Conservation (phyloP, 2,113 vertebrate genomes). For the Macquaria ambigua region DNA sequence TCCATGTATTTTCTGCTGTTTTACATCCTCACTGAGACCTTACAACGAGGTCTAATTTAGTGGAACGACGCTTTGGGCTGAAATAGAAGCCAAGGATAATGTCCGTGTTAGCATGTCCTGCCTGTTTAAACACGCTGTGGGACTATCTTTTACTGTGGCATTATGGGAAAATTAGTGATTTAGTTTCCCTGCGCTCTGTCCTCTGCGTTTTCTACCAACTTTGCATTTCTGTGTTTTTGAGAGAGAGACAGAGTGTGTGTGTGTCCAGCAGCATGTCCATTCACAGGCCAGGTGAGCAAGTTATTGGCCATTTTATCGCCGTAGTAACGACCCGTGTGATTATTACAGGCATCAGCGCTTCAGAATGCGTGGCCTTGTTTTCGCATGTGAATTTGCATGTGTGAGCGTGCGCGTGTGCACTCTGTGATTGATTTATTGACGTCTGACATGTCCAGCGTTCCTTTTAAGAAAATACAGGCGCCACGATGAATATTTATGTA, state of each 20-base stretch:
- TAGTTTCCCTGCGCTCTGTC: conserved; percentile 33
- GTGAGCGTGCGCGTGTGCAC: conserved; percentile 1
- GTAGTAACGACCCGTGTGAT: conserved; percentile 56
- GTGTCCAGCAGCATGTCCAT: conserved; percentile 47
- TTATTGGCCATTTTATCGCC: conserved; percentile 75
- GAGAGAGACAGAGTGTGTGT: neutral
- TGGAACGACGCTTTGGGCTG: conserved; percentile 52
- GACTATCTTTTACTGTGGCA: conserved; percentile 60
- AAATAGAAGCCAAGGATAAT: conserved; percentile 60
- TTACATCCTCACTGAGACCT: conserved; percentile 65
- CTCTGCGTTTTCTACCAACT: conserved; percentile 24
- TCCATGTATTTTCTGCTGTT: conserved; percentile 61
- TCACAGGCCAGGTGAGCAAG: conserved; percentile 70
- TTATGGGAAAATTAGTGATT: conserved; percentile 71
- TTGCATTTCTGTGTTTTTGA: conserved; percentile 31
- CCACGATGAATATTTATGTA: conserved; percentile 47
- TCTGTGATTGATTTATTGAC: conserved; percentile 56
- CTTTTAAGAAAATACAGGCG: conserved; percentile 33
- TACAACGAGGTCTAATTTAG: conserved; percentile 65
- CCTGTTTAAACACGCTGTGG: conserved; percentile 56
- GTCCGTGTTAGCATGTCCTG: conserved; percentile 55
- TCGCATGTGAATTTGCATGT: conserved; percentile 29
- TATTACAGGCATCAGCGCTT: conserved; percentile 51
- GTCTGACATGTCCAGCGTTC: conserved; percentile 4
- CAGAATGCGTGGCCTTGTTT: conserved; percentile 58